Percentiles rank a stretch among this genome's conserved stretches.
Evolutionary conservation across 2,888 invertebrate genomes (phyloP).

Genomic region (Hoplodrina blanda): DNA sequence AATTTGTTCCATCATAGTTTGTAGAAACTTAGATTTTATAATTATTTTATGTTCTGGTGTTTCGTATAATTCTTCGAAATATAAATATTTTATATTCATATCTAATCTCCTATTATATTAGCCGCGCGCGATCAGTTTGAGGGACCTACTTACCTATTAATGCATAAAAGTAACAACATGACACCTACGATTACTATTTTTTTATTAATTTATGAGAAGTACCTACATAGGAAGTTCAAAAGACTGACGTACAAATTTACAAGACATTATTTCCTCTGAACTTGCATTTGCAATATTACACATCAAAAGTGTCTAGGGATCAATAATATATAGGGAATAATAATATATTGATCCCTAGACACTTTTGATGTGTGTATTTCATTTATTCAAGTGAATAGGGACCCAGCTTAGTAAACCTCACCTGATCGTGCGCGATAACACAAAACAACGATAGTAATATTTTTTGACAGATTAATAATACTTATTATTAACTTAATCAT

Average conservation of each 20-base stretch:
- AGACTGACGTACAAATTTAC: constrained; percentile 8
- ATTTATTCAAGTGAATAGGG: neutral
- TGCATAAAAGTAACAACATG: constrained; percentile 5
- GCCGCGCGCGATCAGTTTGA: constrained; percentile 9
- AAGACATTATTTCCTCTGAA: constrained; percentile 3
- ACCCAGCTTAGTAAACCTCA: neutral
- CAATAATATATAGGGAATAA: too few species aligned
- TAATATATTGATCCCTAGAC: too few species aligned
- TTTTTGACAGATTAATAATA: constrained; percentile 29
- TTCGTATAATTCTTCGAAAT: constrained; percentile 26
- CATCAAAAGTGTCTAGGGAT: too few species aligned
- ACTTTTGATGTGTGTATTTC: neutral
- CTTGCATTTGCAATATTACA: neutral
- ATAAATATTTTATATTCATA: constrained; percentile 25
- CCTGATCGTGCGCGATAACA: constrained; percentile 6
- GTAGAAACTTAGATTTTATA: constrained; percentile 48
- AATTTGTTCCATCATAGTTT: constrained; percentile 61
- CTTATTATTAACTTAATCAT: constrained; percentile 21
- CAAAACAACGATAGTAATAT: constrained; percentile 3
- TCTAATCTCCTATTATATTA: constrained; percentile 4
- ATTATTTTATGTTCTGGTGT: constrained; percentile 33
- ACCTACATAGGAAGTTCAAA: neutral
- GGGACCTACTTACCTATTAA: neutral
- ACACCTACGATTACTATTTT: neutral
- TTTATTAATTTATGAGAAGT: too few species aligned